Conservation (phyloP, 1,140 invertebrate genomes). For the Drosophila erecta region DNA sequence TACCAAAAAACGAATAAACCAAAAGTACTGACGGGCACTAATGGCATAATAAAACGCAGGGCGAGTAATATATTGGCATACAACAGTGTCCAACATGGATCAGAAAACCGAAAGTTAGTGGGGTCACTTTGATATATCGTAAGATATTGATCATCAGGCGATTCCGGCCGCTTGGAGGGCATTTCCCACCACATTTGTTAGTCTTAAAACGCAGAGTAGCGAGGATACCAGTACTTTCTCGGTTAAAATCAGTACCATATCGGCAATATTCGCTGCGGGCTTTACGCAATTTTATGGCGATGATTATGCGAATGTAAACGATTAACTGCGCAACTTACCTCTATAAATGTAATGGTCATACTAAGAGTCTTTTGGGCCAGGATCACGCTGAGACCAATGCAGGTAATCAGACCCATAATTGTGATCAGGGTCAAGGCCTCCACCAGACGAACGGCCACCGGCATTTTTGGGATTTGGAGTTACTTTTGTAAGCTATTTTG, state of each 20-base stretch:
- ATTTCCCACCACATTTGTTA: constrained; percentile 51
- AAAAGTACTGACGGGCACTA: constrained; percentile 2
- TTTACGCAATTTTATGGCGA: constrained; percentile 5
- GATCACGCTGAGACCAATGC: constrained; percentile 56
- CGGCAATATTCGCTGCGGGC: constrained; percentile 60
- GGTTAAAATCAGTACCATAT: constrained; percentile 25
- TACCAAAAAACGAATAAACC: constrained; percentile 3
- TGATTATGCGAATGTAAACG: too few relatives aligned
- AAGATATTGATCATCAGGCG: constrained; percentile 13
- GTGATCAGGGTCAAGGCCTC: constrained; percentile 60
- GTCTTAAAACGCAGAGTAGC: constrained; percentile 10
- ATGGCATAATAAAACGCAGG: constrained; percentile 18
- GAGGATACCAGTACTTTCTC: constrained; percentile 60
- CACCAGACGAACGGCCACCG: constrained; percentile 58
- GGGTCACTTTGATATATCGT: too few relatives aligned
- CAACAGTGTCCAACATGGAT: constrained; percentile 16
- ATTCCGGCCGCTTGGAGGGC: constrained; percentile 43
- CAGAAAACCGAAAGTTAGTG: not conserved
- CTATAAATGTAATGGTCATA: constrained; percentile 37
- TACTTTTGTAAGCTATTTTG: too few relatives aligned
- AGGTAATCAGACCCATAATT: constrained; percentile 58
- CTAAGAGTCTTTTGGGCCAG: constrained; percentile 45
- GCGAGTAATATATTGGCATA: constrained; percentile 8
- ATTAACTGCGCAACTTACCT: constrained; percentile 21
- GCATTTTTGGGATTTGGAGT: constrained; percentile 29